Evolutionary conservation across 92 coral and sea anemone species (phyloP).

Genomic region (Heteractis magnifica): DNA sequence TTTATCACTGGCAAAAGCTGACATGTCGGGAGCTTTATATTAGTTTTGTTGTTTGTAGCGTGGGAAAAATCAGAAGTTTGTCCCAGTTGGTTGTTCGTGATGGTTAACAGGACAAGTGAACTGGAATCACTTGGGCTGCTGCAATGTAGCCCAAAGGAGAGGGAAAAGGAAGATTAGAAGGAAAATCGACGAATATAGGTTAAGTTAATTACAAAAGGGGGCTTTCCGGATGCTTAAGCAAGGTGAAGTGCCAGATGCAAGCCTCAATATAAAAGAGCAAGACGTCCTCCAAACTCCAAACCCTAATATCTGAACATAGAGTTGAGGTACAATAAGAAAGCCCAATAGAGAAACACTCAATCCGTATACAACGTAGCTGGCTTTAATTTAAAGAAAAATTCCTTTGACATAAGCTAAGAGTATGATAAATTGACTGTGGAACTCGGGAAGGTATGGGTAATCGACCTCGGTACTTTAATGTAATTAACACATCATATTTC

Average conservation of each 20-base stretch:
- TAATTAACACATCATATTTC: constrained; percentile 35
- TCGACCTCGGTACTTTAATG: constrained; percentile 19
- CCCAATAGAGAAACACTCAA: too few relatives aligned
- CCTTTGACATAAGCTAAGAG: neutral
- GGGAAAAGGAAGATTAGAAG: neutral
- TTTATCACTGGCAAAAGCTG: constrained; percentile 9
- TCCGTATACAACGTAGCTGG: too few relatives aligned
- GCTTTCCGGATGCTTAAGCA: neutral
- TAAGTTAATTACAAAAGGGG: constrained; percentile 1
- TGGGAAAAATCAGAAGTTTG: neutral
- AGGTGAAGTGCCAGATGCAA: neutral
- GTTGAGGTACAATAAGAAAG: too few relatives aligned
- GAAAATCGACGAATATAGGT: neutral
- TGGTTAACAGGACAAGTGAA: neutral
- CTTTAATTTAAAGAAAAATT: neutral
- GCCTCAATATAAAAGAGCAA: too few relatives aligned
- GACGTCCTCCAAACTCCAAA: neutral
- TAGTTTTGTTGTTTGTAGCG: neutral
- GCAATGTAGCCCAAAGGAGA: neutral
- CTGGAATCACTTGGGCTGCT: neutral
- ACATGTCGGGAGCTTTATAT: constrained; percentile 16
- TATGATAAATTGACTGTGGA: neutral
- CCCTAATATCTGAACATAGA: too few relatives aligned
- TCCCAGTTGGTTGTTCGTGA: constrained; percentile 1
- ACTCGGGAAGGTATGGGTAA: neutral